Evolutionary conservation across 2,113 vertebrate species (phyloP), one percentile per base, ranked within the genome.

Genomic region (Laticauda colubrina): DNA sequence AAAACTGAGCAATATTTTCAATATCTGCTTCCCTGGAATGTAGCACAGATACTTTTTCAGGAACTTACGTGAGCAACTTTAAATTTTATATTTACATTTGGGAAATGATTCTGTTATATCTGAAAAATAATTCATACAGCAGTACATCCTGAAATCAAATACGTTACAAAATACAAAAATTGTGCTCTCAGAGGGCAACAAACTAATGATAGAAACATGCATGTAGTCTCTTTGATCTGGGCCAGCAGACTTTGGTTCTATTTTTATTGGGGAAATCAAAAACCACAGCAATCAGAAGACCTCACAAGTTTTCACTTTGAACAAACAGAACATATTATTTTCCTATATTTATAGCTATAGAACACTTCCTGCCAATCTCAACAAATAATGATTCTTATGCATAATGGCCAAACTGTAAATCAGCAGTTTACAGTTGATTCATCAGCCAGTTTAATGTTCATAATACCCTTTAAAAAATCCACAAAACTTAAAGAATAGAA

Each of bases 401-500:
- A 23, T 45, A 55, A 75, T 91, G 18, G 34, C n/a, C 43, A 93
- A 94, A 11, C 23, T 39, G 86, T 94, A 92, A 96, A 95, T 94
- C 94, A 95, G 95, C 92, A 26, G 29, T 0, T 23, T 85, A 39
- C 0, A 1, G 94, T 91, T 96, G 91, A 96, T 94, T 91, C 87
- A 96, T 92, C 91, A 96, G 89, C 85, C 96, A 94, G 24, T 23
- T 29, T 29, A 90, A 95, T 88, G n/a, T 88, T 34, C 95, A 95
- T 93, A 55, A 90, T 96, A 95, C 96, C 93, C 53, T 18, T 53
- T 91, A 15, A 54, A 26, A 43, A 21, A 34, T 26, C 69, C 75
- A 81, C 26, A 6, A 18, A 81, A 85, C 48, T 12, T 34, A 81
- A 9, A 55, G 64, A 54, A 81, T 23, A 85, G 90, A 34, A 39